These are phyloP conservation scores for Megalonaias nervosa DNA, from an alignment of 1,140 invertebrate species.

Conservation along the genomic window DNA sequence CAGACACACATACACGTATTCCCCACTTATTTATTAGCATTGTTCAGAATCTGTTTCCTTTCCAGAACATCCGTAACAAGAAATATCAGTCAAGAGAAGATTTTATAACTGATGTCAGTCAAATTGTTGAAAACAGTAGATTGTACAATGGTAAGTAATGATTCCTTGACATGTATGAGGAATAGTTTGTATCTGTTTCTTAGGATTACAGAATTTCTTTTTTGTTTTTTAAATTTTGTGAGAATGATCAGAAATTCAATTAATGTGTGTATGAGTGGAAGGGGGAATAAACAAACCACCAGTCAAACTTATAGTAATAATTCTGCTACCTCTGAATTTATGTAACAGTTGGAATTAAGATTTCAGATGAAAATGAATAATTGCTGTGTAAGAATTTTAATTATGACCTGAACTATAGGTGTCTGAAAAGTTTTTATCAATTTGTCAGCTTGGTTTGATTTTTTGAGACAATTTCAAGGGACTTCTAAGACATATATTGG, in stretches of 20 bases:
- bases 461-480: too few species aligned
- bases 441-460: too few species aligned
- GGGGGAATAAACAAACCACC: not conserved
- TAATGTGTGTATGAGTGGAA: not conserved
- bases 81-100: slow-evolving; percentile 95
- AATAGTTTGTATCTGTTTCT: not conserved
- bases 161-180: not conserved
- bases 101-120: slow-evolving; percentile 94
- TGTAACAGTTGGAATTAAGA: too few species aligned
- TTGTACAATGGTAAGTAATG: slow-evolving; percentile 86
- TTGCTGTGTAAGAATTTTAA: too few species aligned
- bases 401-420: too few species aligned
- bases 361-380: not conserved
- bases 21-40: too few species aligned
- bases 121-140: slow-evolving; percentile 96
- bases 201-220: not conserved
- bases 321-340: too few species aligned
- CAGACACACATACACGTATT: too few species aligned
- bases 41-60: not conserved
- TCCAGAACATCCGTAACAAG: slow-evolving; percentile 78
- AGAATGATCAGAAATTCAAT: not conserved
- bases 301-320: too few species aligned
- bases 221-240: not conserved
- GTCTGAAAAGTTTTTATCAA: too few species aligned
- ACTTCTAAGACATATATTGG: too few species aligned